phyloP scores from a whole-genome alignment of 2,797 vertebrate species.

The Tangara arthus region DNA sequence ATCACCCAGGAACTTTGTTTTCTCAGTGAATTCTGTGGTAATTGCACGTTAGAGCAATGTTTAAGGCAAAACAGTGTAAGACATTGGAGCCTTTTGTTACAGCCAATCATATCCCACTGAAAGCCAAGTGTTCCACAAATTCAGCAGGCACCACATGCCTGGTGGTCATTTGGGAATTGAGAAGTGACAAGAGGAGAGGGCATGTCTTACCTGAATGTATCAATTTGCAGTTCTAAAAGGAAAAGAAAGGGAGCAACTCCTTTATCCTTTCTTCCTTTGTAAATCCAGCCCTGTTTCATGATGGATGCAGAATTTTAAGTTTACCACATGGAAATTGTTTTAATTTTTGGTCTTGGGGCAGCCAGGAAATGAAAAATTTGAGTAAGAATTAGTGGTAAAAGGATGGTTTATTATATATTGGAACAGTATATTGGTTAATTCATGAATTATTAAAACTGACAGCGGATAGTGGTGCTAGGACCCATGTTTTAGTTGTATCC shows the following conservation, averaged over 20 bases:
- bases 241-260: not conserved
- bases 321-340: not conserved
- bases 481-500: not conserved
- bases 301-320: not conserved
- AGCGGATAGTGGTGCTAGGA: not conserved
- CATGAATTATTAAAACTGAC: not conserved
- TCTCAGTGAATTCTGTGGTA: not conserved
- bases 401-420: not conserved
- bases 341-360: not conserved
- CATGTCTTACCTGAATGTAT: not conserved
- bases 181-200: not conserved
- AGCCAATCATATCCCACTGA: not conserved
- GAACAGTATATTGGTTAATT: not conserved
- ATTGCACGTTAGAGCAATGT: not conserved
- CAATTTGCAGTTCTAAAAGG: not conserved
- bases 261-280: not conserved
- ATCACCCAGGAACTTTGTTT: conserved; percentile 18
- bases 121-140: not conserved
- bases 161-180: not conserved
- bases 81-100: not conserved
- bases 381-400: not conserved
- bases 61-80: not conserved
- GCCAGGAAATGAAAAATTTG: not conserved
- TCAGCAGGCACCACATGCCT: not conserved
- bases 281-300: not conserved